phyloP scores from a whole-genome alignment of 2,113 vertebrate species.

The Nerophis lumbriciformis region DNA sequence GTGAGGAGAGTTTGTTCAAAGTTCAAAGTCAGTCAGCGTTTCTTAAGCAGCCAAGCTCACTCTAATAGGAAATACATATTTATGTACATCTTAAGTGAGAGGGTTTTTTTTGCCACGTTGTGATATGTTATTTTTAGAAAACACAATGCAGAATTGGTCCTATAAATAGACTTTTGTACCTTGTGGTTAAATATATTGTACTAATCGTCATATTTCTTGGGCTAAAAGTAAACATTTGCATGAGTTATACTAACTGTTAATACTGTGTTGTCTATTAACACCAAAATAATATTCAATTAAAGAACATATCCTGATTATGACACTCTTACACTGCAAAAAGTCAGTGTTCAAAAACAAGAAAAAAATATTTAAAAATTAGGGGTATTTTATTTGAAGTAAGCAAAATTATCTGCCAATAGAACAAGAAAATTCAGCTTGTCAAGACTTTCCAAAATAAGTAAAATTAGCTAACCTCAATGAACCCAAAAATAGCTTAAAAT shows the following conservation, averaged over 20 bases:
- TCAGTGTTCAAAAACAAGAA: too few relatives aligned
- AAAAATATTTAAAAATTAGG: too few relatives aligned
- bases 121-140: neutral
- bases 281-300: neutral
- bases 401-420: too few relatives aligned
- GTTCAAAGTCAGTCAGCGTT: neutral
- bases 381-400: too few relatives aligned
- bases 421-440: too few relatives aligned
- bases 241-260: slow-evolving; percentile 33
- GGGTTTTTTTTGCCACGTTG: too few relatives aligned
- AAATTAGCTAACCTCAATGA: too few relatives aligned
- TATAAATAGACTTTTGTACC: neutral
- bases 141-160: neutral
- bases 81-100: neutral
- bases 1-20: neutral
- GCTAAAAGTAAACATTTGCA: neutral
- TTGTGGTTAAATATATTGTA: neutral
- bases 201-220: neutral
- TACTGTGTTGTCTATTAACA: neutral
- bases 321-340: too few relatives aligned
- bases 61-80: neutral
- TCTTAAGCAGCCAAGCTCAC: neutral
- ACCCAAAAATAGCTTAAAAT: too few relatives aligned
- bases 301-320: neutral
- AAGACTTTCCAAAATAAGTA: too few relatives aligned